Base-by-base conservation (phyloP, 2,113 vertebrate species). In the Cynocephalus volans region DNA sequence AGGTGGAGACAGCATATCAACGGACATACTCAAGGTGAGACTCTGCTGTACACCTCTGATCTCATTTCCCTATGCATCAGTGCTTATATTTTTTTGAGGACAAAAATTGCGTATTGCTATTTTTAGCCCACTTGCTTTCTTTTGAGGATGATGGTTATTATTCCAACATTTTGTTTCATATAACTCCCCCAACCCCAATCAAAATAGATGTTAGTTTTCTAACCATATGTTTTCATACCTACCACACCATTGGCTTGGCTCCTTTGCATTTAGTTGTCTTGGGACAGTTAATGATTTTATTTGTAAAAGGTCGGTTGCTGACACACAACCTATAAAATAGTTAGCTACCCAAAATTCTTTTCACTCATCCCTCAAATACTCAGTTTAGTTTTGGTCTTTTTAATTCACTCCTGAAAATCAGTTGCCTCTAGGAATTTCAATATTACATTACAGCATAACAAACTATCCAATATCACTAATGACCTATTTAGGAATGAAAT, bases 381-480 rank as follows among this genome's bases (percentile, higher is more conserved):
- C 54, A 82, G 83, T 72, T 97, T 89, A 76, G 67, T 60, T 95
- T 89, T 64, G 50, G 79, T 89, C 73, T 96, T 90, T 97, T 97
- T 85, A 98, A 97, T 96, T 96, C 87, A 94, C 67, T 84, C 62
- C 62, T 79, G 94, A 82, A 97, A 96, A 96, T 94, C 84, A 92
- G 90, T 97, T 96, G 92, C 96, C 95, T 95, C 84, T 93, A 98
- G 96, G 84, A 98, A 97, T 98, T 98, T 98, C 96, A 97, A 62
- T 96, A 97, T 98, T 96, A 82, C 73, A 93, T 96, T 97, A 88
- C 69, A 97, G 84, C 48, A 97, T 97, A 98, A 97, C 92, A 96
- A 97, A 95, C 87, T 97, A 96, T 95, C 93, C 92, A 93, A 67
- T 98, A 97, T 97, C 96, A 97, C 95, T 97, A 97, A 97, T 96